phyloP scores from a whole-genome alignment of 2,113 vertebrate genomes.

The Oceanodroma tethys region DNA sequence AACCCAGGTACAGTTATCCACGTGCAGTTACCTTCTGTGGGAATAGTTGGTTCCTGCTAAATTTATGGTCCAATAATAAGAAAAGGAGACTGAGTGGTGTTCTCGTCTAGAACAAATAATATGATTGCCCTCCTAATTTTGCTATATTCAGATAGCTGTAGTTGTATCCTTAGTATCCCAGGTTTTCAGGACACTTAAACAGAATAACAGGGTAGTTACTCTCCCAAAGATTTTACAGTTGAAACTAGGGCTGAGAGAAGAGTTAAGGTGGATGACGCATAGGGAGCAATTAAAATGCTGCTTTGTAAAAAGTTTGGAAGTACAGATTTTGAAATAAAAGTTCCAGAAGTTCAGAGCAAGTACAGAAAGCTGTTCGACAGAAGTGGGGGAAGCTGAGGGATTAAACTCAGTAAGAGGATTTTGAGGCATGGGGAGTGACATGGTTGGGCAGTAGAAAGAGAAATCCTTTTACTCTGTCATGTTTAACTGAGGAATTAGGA shows the following conservation, averaged over 20 bases:
- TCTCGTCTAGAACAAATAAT: background rate
- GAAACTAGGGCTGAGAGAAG: background rate
- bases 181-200: background rate
- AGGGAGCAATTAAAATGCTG: conserved; percentile 17
- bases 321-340: conserved; percentile 16
- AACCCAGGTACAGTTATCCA: background rate
- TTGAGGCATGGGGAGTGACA: conserved; percentile 28
- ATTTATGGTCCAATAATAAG: background rate
- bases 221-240: background rate
- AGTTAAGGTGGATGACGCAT: background rate
- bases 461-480: conserved; percentile 43
- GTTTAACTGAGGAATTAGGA: conserved; percentile 40
- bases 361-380: conserved; percentile 1
- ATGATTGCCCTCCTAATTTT: background rate
- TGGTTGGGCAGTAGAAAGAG: conserved; percentile 43
- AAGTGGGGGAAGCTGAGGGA: background rate
- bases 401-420: conserved; percentile 55
- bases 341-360: conserved; percentile 5
- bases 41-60: background rate
- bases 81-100: background rate
- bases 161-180: background rate
- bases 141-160: background rate
- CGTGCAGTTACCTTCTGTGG: background rate
- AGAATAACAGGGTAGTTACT: background rate
- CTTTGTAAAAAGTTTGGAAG: background rate